phyloP scores from a whole-genome alignment of 1,140 invertebrate species.

The Teleogryllus occipitalis region DNA sequence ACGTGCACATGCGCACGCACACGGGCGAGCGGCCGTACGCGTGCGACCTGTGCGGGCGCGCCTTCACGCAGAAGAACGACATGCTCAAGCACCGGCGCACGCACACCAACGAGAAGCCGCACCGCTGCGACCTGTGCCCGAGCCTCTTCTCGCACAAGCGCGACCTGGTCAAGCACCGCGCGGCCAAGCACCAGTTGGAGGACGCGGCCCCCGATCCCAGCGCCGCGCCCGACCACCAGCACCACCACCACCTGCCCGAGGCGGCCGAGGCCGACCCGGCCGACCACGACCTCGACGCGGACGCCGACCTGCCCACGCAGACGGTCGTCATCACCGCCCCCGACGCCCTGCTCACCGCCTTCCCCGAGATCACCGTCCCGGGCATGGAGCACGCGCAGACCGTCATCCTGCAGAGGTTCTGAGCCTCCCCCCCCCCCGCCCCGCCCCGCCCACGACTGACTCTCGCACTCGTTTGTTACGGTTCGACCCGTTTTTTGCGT shows the following conservation, averaged over 20 bases:
- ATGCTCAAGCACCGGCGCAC: slow-evolving; percentile 20
- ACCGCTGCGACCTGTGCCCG: background rate
- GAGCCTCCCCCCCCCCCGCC: background rate
- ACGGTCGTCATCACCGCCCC: slow-evolving; percentile 12
- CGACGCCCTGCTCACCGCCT: background rate
- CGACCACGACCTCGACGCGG: background rate
- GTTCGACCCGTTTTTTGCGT: background rate
- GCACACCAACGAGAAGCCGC: slow-evolving; percentile 11
- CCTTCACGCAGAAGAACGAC: slow-evolving; percentile 38
- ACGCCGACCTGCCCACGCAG: background rate
- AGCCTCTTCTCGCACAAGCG: slow-evolving; percentile 13
- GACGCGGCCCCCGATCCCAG: background rate
- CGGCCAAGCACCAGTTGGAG: background rate
- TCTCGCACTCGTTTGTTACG: background rate
- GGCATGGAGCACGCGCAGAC: slow-evolving; percentile 13
- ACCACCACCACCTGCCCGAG: background rate
- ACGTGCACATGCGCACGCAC: slow-evolving; percentile 52
- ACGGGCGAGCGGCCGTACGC: slow-evolving; percentile 53
- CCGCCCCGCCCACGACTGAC: background rate
- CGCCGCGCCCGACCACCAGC: background rate
- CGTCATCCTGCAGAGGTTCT: slow-evolving; percentile 16
- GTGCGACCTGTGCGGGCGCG: slow-evolving; percentile 41
- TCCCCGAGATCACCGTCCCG: slow-evolving; percentile 13
- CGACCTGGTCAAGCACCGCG: slow-evolving; percentile 9
- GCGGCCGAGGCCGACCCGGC: background rate